A percentile compares a stretch with the other conserved stretches of the same genome.
phyloP scores from a whole-genome alignment of 2,888 invertebrate species.

The Melitaea athalia region DNA sequence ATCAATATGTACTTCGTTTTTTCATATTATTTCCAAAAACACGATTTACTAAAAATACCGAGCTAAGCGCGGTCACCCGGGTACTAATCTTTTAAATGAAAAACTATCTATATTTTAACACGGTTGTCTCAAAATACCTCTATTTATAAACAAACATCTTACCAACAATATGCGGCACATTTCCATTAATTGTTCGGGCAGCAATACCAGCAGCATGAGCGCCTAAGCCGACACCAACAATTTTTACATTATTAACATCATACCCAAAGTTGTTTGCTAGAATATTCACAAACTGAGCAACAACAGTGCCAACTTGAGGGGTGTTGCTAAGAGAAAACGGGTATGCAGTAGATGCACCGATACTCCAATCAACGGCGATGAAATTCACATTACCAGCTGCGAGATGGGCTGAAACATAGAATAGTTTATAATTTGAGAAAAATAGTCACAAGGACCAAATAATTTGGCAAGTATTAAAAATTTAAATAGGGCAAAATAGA shows the following conservation, averaged over 20 bases:
- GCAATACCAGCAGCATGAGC: conserved; percentile 75
- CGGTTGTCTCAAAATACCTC: too few species aligned
- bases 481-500: too few species aligned
- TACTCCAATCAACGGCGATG: conserved; percentile 72
- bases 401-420: conserved; percentile 55
- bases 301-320: conserved; percentile 57
- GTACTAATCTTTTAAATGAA: too few species aligned
- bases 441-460: too few species aligned
- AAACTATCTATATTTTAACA: too few species aligned
- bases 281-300: conserved; percentile 69
- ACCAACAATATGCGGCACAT: conserved; percentile 66
- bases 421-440: neutral
- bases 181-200: conserved; percentile 53
- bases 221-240: conserved; percentile 73
- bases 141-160: conserved; percentile 22
- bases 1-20: too few species aligned
- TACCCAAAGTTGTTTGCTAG: conserved; percentile 58
- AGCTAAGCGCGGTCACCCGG: too few species aligned
- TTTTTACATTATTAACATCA: conserved; percentile 51
- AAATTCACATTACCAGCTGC: conserved; percentile 62
- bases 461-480: too few species aligned
- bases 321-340: conserved; percentile 62
- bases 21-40: too few species aligned
- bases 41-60: too few species aligned
- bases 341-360: conserved; percentile 52